Evolutionary conservation across 2,888 invertebrate species (phyloP), one percentile per base, ranked within the genome.

Genomic region (Acleris sparsana): DNA sequence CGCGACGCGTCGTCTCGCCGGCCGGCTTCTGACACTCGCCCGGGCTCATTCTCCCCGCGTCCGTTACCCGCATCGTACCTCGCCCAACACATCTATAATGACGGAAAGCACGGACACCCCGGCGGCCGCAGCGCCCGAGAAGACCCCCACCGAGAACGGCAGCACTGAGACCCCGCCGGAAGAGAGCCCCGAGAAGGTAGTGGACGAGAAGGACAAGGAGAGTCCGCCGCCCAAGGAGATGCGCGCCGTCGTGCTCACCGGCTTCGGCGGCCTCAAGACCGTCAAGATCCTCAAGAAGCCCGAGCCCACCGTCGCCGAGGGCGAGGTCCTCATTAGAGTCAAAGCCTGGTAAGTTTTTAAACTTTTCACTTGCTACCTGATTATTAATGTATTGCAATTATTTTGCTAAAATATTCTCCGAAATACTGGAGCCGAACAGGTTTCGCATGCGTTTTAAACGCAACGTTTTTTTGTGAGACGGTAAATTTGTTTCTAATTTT

Each of bases 201-300:
- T 89, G 67, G 93, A 93, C 68, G 93, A 93, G 72, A 93, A 93
- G 74, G 94, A 93, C 78, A 93, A 93, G 79, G 87, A 87, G 80
- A 83, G 85, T 62, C 91, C 92, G 57, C 94, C 94, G 74, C 95
- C 95, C 73, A 96, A 96, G 87, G 96, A 97, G 92, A 97, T 97
- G 97, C 94, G 96, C 82, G 96, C 96, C 64, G 95, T 97, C 76
- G 96, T 97, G 71, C 94, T 97, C 75, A 96, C 96, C 73, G 96
- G 96, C 78, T 97, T 97, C 88, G 97, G 97, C 49, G 97, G 97
- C 52, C 93, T 97, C 70, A 97, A 97, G 87, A 95, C 96, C 83
- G 95, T 97, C 75, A 97, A 97, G 92, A 95, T 96, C 73, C 93
- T 95, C 79, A 96, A 95, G 87, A 96, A 96, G 82, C 96, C 96